Conservation (phyloP, 2,888 invertebrate species). For the Caenorhabditis imperialis region DNA sequence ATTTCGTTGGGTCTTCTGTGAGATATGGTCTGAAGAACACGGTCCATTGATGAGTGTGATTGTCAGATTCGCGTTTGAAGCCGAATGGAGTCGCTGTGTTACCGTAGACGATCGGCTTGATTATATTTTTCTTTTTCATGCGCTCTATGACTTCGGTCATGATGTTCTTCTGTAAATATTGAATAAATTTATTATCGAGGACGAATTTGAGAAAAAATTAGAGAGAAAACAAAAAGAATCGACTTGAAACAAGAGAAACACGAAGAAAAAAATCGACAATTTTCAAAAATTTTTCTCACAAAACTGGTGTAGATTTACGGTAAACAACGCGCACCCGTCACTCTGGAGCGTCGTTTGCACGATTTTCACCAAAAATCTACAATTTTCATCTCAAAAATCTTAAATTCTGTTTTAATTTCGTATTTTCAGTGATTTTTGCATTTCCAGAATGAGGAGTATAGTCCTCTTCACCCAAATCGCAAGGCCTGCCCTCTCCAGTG, state of each 20-base stretch:
- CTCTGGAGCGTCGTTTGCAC: slow-evolving; percentile 36
- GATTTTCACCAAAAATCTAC: background rate
- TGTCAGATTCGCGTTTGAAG: slow-evolving; percentile 79
- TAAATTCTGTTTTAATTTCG: background rate
- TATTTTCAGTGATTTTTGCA: background rate
- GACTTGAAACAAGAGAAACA: background rate
- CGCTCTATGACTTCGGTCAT: slow-evolving; percentile 65
- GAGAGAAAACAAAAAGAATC: background rate
- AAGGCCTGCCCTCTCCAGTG: slow-evolving; percentile 5
- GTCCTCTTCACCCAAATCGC: slow-evolving; percentile 14
- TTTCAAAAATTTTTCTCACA: slow-evolving; percentile 1
- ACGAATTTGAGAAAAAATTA: slow-evolving; percentile 2
- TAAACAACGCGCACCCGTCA: slow-evolving; percentile 15
- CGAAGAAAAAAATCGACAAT: background rate
- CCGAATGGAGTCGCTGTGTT: slow-evolving; percentile 84
- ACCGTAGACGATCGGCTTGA: slow-evolving; percentile 96
- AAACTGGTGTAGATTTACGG: slow-evolving; percentile 11
- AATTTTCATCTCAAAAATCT: background rate
- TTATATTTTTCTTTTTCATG: slow-evolving; percentile 81
- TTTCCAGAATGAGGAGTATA: slow-evolving; percentile 32
- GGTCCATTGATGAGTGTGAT: slow-evolving; percentile 98
- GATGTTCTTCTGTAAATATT: background rate
- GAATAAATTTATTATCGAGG: background rate
- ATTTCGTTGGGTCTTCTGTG: slow-evolving; percentile 62
- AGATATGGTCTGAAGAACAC: slow-evolving; percentile 67